phyloP scores from a whole-genome alignment of 2,113 vertebrate genomes.

The Etheostoma cragini region DNA sequence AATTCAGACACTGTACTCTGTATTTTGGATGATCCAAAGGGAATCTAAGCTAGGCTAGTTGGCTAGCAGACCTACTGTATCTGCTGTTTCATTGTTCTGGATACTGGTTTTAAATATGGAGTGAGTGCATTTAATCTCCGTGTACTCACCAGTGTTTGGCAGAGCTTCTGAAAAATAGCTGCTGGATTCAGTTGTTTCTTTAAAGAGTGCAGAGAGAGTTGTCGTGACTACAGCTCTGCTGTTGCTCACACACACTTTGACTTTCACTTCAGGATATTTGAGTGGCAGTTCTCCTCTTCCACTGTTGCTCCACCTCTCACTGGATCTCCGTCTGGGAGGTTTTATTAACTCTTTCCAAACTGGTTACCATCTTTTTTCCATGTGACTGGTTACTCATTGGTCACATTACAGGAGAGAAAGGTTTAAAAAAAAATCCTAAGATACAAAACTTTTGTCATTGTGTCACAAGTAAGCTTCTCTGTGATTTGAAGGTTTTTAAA shows the following conservation, averaged over 20 bases:
- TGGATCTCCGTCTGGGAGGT: not conserved
- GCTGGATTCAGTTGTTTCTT: not conserved
- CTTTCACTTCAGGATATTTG: not conserved
- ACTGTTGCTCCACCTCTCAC: not conserved
- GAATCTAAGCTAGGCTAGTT: not conserved
- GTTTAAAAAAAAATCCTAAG: too few species aligned
- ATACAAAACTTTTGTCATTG: too few species aligned
- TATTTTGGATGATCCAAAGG: too few species aligned
- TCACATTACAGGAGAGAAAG: too few species aligned
- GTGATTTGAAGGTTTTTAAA: too few species aligned
- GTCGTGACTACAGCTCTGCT: too few species aligned
- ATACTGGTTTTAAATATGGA: not conserved
- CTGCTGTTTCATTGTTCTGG: not conserved
- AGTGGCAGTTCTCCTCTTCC: not conserved
- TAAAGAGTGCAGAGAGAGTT: not conserved
- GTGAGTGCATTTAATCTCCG: not conserved
- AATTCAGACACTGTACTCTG: too few species aligned
- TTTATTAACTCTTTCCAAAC: not conserved
- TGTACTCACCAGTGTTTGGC: slow-evolving; percentile 11
- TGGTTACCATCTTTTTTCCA: too few species aligned
- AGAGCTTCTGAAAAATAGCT: not conserved
- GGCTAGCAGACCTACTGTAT: not conserved
- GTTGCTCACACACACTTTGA: too few species aligned
- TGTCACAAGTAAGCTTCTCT: too few species aligned
- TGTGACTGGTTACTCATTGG: too few species aligned